Conservation (phyloP, 2,888 invertebrate genomes). For the Thereva nobilitata region DNA sequence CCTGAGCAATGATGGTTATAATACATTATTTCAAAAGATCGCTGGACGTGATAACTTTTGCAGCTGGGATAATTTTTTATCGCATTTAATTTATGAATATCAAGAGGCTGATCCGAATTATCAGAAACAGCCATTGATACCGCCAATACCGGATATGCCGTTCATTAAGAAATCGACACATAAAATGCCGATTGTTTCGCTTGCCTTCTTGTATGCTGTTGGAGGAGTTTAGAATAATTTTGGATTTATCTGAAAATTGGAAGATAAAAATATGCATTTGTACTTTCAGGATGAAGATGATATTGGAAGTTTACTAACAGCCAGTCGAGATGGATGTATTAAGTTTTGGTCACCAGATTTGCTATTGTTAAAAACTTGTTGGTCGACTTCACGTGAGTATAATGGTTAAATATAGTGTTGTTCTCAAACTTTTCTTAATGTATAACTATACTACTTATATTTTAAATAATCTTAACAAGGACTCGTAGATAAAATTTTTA, state of each 20-base stretch:
- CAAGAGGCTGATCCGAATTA: slow-evolving; percentile 67
- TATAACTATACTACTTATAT: no score
- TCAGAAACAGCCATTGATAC: slow-evolving; percentile 65
- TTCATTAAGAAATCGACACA: slow-evolving; percentile 68
- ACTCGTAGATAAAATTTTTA: no score
- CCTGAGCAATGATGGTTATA: slow-evolving; percentile 62
- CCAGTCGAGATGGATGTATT: slow-evolving; percentile 75
- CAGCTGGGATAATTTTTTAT: slow-evolving; percentile 79
- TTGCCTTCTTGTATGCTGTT: slow-evolving; percentile 47
- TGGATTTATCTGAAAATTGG: neutral
- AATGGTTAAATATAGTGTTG: no score
- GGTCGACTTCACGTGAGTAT: slow-evolving; percentile 67
- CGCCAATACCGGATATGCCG: slow-evolving; percentile 67
- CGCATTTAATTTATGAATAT: slow-evolving; percentile 74
- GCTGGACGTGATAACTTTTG: slow-evolving; percentile 62
- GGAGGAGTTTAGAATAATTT: neutral
- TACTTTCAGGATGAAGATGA: slow-evolving; percentile 51
- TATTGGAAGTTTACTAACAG: slow-evolving; percentile 73
- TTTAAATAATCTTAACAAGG: no score
- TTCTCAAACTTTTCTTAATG: neutral
- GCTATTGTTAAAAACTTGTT: slow-evolving; percentile 66
- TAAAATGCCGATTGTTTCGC: slow-evolving; percentile 68
- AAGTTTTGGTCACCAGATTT: slow-evolving; percentile 79
- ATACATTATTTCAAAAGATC: slow-evolving; percentile 67
- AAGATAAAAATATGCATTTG: slow-evolving; percentile 7